Base-by-base conservation (phyloP, 1,140 invertebrate genomes). In the Thaumetopoea pityocampa region DNA sequence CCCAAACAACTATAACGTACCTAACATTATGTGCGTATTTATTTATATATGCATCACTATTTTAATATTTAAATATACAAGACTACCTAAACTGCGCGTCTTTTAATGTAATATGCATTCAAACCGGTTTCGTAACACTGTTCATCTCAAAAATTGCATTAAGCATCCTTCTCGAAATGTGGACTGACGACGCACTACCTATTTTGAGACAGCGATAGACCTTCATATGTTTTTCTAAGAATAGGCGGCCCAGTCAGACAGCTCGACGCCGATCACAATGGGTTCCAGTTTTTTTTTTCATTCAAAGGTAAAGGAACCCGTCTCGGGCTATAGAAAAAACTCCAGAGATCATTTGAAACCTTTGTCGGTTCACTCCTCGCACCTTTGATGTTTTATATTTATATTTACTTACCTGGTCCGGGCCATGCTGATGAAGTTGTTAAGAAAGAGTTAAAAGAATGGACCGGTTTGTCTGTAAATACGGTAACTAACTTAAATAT, bases 201-300 rank as follows among this genome's bases (percentile, higher is more conserved):
- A n/a, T n/a, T 22, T 40, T 19, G 27, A 23, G 16, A 19, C 17
- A 14, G 36, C 38, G 35, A 35, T 45, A 29, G 26, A 43, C 29
- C 41, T 34, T 38, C 5, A 40, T 33, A 26, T 27, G 30, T 33
- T 48, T 67, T 77, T 76, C 72, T 72, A 23, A 72, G 74, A 82
- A 82, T 60, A 60, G 58, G 51, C 51, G 59, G 58, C 46, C 41
- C 53, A 57, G 38, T 67, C 74, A 82, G 78, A 82, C 78, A 59
- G 78, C 78, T 62, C 72, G 78, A 67, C 78, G 78, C 78, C 77
- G 55, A 67, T 52, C 47, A 82, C 78, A 82, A 82, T 77, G 68
- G 72, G 34, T 50, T 63, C 55, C 51, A 50, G 53, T 73, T 74
- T 78, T 80, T 79, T 81, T 62, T 62, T 46, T 37, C 45, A 36